Conservation (phyloP, 2,888 invertebrate species). For the Archips crataeganus region DNA sequence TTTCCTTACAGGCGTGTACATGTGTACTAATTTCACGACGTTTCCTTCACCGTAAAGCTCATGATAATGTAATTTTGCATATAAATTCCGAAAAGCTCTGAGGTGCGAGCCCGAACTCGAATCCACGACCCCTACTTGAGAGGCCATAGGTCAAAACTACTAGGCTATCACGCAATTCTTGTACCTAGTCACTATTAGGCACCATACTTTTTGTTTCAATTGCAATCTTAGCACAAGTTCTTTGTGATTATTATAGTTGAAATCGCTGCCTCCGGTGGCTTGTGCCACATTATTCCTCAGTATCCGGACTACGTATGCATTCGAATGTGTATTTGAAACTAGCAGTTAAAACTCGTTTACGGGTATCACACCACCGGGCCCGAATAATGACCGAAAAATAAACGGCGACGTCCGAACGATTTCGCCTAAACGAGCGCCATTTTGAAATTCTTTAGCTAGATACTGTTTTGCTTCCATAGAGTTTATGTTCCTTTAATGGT, state of each 20-base stretch:
- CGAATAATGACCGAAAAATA: constrained; percentile 61
- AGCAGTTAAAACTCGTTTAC: constrained; percentile 71
- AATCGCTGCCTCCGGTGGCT: constrained; percentile 47
- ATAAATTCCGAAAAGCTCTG: no score
- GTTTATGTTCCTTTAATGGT: no score
- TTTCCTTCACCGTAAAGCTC: no score
- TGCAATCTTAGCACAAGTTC: not conserved
- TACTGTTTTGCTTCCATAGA: not conserved
- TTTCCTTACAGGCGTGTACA: no score
- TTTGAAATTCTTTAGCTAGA: constrained; percentile 33
- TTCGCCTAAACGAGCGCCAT: constrained; percentile 30
- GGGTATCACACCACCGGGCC: constrained; percentile 52
- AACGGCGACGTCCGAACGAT: constrained; percentile 55
- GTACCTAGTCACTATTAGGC: no score
- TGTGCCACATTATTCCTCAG: constrained; percentile 51
- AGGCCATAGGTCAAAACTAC: no score
- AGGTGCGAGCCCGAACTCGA: no score
- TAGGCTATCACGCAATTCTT: no score
- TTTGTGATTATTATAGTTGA: not conserved
- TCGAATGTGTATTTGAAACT: constrained; percentile 76
- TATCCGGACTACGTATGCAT: constrained; percentile 72
- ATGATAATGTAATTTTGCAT: no score
- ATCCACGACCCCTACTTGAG: no score
- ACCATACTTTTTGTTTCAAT: not conserved
- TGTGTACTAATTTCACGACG: no score